A percentile compares a stretch with the other conserved stretches of the same genome.
These are phyloP conservation scores for Eurytemora carolleeae DNA, from an alignment of 1,140 invertebrate genomes.

Conservation along the genomic window DNA sequence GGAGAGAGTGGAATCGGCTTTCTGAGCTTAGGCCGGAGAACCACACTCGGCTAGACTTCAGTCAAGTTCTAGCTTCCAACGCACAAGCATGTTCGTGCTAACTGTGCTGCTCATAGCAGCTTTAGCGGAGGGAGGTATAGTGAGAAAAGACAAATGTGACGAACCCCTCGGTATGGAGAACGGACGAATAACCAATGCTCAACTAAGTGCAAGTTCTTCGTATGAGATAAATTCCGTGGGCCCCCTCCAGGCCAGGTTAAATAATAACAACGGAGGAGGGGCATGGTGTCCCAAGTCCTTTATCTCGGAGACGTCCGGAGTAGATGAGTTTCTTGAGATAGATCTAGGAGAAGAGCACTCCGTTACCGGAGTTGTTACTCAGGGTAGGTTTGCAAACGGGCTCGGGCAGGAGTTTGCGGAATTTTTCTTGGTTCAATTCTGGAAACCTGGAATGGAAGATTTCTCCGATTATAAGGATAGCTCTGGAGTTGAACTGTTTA, in stretches of 20 bases:
- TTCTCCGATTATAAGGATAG: conserved; percentile 61
- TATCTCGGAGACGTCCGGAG: conserved; percentile 22
- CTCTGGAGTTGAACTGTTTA: conserved; percentile 30
- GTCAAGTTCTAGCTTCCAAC: too few relatives aligned
- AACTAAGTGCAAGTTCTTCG: conserved; percentile 66
- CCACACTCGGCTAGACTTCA: too few relatives aligned
- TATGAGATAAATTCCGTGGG: conserved; percentile 74
- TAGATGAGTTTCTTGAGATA: conserved; percentile 49
- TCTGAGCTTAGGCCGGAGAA: too few relatives aligned
- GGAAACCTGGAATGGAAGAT: conserved; percentile 39
- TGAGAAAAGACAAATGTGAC: conserved; percentile 60
- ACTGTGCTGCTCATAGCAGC: too few relatives aligned
- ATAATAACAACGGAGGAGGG: conserved; percentile 43
- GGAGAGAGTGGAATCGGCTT: too few relatives aligned
- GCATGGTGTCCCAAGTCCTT: conserved; percentile 79
- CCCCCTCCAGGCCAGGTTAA: conserved; percentile 40
- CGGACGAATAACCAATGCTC: conserved; percentile 57
- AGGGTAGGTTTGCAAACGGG: conserved; percentile 83
- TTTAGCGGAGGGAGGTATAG: too few relatives aligned
- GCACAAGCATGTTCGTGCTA: too few relatives aligned
- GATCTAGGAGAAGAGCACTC: conserved; percentile 52
- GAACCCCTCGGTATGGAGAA: conserved; percentile 76
- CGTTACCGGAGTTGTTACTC: conserved; percentile 67
- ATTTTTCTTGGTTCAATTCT: conserved; percentile 64
- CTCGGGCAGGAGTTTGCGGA: conserved; percentile 72